These are phyloP conservation scores for Bombus vancouverensis DNA, from an alignment of 1,140 invertebrate species.

Conservation along the genomic window DNA sequence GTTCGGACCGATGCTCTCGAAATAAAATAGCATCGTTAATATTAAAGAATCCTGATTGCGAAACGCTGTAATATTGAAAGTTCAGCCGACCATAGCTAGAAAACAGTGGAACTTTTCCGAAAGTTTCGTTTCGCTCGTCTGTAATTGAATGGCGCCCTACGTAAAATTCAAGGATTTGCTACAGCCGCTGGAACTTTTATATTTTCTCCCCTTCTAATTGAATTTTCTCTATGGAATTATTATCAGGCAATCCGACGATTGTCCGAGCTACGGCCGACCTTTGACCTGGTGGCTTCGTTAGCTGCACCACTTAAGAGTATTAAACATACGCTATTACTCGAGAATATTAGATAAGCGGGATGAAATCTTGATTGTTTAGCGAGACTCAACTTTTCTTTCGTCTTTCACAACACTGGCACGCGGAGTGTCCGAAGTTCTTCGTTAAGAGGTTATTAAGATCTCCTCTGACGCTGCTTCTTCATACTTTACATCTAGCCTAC, in stretches of 20 bases:
- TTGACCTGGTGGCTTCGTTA: not conserved
- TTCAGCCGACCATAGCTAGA: not conserved
- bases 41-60: slow-evolving; percentile 12
- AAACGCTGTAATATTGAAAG: not conserved
- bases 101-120: not conserved
- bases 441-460: slow-evolving; percentile 39
- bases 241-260: not conserved
- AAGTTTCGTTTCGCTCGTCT: not conserved
- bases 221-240: not conserved
- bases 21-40: slow-evolving; percentile 30
- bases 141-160: slow-evolving; percentile 3
- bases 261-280: not conserved
- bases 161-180: not conserved
- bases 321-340: not conserved
- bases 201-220: not conserved
- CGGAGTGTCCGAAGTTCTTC: slow-evolving; percentile 7
- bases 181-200: not conserved
- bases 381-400: not conserved
- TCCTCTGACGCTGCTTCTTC: not conserved
- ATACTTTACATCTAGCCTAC: slow-evolving; percentile 34
- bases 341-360: slow-evolving; percentile 1
- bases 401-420: not conserved
- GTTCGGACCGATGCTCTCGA: not conserved
- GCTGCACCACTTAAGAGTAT: not conserved
- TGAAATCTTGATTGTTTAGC: not conserved